Conservation (phyloP, 2,113 vertebrate genomes). For the Stictonetta naevosa region DNA sequence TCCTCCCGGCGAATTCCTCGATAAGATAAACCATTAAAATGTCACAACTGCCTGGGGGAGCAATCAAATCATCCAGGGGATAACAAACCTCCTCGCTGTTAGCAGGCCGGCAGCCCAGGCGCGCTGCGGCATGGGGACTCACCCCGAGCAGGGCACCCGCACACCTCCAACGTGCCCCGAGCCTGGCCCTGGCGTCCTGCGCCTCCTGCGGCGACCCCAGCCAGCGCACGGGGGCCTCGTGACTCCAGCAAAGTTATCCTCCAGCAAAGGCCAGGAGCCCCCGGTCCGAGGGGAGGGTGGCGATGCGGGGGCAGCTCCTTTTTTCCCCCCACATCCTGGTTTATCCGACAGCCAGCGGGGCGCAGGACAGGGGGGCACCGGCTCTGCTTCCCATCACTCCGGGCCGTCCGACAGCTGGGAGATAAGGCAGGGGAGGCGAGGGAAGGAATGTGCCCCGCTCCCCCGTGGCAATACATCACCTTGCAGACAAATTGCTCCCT, state of each 20-base stretch:
- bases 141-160: neutral
- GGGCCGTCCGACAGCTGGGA: neutral
- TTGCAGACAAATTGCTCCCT: neutral
- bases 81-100: neutral
- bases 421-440: conserved; percentile 42
- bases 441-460: conserved; percentile 39
- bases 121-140: too few relatives aligned
- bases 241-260: neutral
- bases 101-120: neutral
- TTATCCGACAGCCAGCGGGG: neutral
- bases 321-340: neutral
- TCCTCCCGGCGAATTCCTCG: conserved; percentile 8
- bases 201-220: neutral
- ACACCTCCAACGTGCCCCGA: neutral
- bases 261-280: fast-evolving
- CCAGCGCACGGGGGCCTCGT: neutral
- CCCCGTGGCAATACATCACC: neutral
- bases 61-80: neutral
- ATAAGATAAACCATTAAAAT: conserved; percentile 39
- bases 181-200: neutral
- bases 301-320: neutral
- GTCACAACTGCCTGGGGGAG: neutral
- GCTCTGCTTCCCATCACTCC: conserved; percentile 42
- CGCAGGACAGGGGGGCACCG: neutral
- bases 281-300: neutral